Conservation (phyloP, 2,888 invertebrate genomes). For the Drosophila quinaria region DNA sequence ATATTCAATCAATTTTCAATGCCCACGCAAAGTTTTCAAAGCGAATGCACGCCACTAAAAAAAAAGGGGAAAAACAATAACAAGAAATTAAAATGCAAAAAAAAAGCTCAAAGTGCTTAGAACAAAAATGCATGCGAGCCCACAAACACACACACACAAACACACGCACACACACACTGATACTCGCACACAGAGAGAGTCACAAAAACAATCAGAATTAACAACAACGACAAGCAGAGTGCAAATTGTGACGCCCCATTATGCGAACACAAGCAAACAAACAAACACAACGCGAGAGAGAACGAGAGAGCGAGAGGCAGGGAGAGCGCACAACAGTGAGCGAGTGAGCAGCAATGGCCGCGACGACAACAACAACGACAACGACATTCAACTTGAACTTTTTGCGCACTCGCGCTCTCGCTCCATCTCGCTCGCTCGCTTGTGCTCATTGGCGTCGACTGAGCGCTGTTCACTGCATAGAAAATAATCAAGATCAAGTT, state of each 20-base stretch:
- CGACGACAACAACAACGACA: slow-evolving; percentile 25
- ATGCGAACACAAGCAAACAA: slow-evolving; percentile 23
- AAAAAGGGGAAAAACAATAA: background rate
- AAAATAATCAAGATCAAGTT: slow-evolving; percentile 83
- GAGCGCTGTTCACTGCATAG: slow-evolving; percentile 46
- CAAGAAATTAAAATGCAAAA: slow-evolving; percentile 4
- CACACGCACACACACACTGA: slow-evolving; percentile 12
- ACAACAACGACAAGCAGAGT: slow-evolving; percentile 31
- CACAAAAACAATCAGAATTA: slow-evolving; percentile 24
- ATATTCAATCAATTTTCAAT: slow-evolving; percentile 44
- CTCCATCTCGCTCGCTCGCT: slow-evolving; percentile 10
- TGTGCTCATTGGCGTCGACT: slow-evolving; percentile 39
- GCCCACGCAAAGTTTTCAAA: slow-evolving; percentile 47
- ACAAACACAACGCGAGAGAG: slow-evolving; percentile 8
- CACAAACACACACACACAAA: slow-evolving; percentile 25
- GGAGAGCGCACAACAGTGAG: slow-evolving; percentile 26
- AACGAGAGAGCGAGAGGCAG: slow-evolving; percentile 10
- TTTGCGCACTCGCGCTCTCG: slow-evolving; percentile 60
- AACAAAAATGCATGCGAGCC: slow-evolving; percentile 53
- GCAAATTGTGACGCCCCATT: slow-evolving; percentile 69
- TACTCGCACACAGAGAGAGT: slow-evolving; percentile 8
- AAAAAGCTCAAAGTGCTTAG: slow-evolving; percentile 57
- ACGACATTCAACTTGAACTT: slow-evolving; percentile 84
- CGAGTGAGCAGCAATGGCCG: slow-evolving; percentile 45
- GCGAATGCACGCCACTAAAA: slow-evolving; percentile 45